Evolutionary conservation across 2,797 vertebrate species (phyloP).

Genomic region (Hypotaenidia philippensis): DNA sequence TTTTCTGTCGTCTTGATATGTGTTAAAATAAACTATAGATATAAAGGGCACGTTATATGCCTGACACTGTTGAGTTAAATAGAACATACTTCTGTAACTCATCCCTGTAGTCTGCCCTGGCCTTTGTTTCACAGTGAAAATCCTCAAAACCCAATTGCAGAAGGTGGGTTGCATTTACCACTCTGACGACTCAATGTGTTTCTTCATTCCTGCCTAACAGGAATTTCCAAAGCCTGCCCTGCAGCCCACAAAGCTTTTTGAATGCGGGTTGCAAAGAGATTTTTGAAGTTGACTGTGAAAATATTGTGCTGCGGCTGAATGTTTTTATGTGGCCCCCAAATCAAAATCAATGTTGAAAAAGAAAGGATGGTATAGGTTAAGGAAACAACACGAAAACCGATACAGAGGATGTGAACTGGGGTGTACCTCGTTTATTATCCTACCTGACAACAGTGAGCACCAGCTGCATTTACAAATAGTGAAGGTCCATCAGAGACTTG

Average conservation of each 20-base stretch:
- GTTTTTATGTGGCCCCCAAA: not conserved
- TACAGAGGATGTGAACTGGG: conserved; percentile 6
- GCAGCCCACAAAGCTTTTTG: not conserved
- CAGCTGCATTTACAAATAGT: conserved; percentile 32
- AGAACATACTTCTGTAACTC: conserved; percentile 62
- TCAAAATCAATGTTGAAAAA: conserved; percentile 33
- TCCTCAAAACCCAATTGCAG: not conserved
- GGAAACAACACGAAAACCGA: conserved; percentile 11
- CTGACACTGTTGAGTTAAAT: conserved; percentile 65
- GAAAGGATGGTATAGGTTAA: conserved; percentile 33
- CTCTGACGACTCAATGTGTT: not conserved
- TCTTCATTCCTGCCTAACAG: not conserved
- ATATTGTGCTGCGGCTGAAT: not conserved
- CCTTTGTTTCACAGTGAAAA: conserved; percentile 35
- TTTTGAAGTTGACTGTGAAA: not conserved
- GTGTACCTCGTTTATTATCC: conserved; percentile 58
- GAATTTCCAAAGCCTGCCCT: not conserved
- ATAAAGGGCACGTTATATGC: conserved; percentile 70
- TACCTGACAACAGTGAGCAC: conserved; percentile 6
- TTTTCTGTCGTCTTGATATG: conserved; percentile 73
- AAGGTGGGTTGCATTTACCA: not conserved
- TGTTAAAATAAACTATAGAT: conserved; percentile 77
- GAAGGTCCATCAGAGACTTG: conserved; percentile 2
- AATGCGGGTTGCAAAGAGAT: not conserved
- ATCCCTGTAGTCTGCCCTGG: conserved; percentile 9